phyloP scores from a whole-genome alignment of 2,888 invertebrate genomes.

The Tyria jacobaeae region DNA sequence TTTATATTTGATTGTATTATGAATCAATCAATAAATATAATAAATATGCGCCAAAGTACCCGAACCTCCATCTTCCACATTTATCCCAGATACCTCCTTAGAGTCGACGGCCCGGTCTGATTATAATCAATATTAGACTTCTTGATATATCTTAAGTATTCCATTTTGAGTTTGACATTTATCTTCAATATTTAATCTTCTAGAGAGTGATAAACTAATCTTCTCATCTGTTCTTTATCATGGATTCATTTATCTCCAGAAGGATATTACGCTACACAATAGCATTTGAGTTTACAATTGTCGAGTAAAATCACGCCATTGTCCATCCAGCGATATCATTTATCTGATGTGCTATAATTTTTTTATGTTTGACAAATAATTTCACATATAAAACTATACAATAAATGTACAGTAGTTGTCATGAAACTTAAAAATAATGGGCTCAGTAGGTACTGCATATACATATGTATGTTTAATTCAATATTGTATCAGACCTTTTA shows the following conservation, averaged over 20 bases:
- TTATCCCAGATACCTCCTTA: no score
- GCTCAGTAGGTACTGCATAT: background rate
- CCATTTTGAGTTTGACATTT: background rate
- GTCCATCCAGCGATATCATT: conserved; percentile 6
- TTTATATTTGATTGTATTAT: no score
- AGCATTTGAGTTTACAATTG: conserved; percentile 7
- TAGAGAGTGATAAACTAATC: background rate
- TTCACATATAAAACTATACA: background rate
- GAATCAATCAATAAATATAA: no score
- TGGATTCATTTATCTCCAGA: conserved; percentile 9
- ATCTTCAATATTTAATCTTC: background rate
- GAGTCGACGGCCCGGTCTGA: no score
- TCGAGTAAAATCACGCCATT: conserved; percentile 12
- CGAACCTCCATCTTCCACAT: no score
- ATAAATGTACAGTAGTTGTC: background rate
- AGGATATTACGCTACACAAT: conserved; percentile 12
- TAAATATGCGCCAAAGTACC: no score
- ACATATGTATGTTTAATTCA: background rate
- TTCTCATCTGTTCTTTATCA: background rate
- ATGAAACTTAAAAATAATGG: background rate
- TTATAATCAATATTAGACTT: no score
- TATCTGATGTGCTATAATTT: conserved; percentile 5
- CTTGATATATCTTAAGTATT: no score
- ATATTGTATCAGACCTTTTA: no score
- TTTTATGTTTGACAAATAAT: background rate